phyloP scores from a whole-genome alignment of 1,140 invertebrate species.

The Ruditapes philippinarum region DNA sequence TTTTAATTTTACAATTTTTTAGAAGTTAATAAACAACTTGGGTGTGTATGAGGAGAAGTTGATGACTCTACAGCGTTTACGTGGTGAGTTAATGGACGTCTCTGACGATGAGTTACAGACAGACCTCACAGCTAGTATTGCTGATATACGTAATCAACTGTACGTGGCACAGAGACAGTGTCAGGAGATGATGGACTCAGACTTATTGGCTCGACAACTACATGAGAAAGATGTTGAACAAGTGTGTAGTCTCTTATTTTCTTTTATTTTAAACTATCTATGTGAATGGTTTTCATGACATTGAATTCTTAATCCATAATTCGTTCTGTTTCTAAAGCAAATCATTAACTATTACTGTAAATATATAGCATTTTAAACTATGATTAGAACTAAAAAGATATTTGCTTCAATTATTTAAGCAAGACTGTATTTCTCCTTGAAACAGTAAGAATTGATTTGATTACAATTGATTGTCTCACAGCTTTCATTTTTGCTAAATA shows the following conservation, averaged over 20 bases:
- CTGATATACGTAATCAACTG: constrained; percentile 93
- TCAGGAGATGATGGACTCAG: constrained; percentile 91
- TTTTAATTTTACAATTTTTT: not conserved
- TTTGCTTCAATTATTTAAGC: too few relatives aligned
- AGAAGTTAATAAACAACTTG: constrained; percentile 76
- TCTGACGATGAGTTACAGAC: constrained; percentile 89
- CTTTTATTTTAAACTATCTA: too few relatives aligned
- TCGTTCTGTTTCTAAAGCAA: too few relatives aligned
- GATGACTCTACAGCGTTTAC: constrained; percentile 90
- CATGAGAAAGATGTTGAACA: constrained; percentile 58
- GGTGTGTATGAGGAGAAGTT: constrained; percentile 91
- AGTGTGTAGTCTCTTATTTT: too few relatives aligned
- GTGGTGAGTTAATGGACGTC: constrained; percentile 90
- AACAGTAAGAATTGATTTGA: not conserved
- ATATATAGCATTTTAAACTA: too few relatives aligned
- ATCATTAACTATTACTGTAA: too few relatives aligned
- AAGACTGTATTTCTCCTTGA: too few relatives aligned
- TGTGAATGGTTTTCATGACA: too few relatives aligned
- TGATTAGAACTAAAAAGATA: too few relatives aligned
- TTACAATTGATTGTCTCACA: too few relatives aligned
- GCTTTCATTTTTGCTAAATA: too few relatives aligned
- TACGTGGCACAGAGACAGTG: constrained; percentile 93
- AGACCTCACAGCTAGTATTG: constrained; percentile 76
- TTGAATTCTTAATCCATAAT: too few relatives aligned
- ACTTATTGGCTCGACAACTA: constrained; percentile 59